A percentile compares a stretch with the other conserved stretches of the same genome.
Conservation (phyloP, 2,888 invertebrate genomes). For the Phortica okadai region DNA sequence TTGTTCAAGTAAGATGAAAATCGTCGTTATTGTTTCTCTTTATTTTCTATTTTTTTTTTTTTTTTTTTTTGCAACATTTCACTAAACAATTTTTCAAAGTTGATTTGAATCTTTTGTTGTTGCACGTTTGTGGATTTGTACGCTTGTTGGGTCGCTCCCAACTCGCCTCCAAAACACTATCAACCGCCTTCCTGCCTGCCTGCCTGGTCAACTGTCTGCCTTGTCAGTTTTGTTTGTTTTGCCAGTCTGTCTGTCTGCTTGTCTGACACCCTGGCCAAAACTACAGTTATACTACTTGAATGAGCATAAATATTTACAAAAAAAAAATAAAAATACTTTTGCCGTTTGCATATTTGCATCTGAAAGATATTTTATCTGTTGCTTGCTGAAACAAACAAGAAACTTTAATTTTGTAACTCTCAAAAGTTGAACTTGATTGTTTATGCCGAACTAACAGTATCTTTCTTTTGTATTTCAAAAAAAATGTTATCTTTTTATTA, state of each 20-base stretch:
- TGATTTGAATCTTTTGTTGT: constrained; percentile 25
- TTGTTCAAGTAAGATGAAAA: not conserved
- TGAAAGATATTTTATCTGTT: constrained; percentile 9
- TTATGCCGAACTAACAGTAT: not conserved
- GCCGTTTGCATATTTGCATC: constrained; percentile 23
- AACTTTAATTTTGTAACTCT: not conserved
- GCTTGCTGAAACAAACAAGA: not conserved
- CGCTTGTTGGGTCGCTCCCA: not conserved
- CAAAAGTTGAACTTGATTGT: not conserved
- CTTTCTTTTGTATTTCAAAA: not conserved
- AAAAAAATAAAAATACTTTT: not conserved
- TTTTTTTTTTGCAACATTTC: not conserved
- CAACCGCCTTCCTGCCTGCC: not conserved
- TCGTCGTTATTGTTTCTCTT: not conserved
- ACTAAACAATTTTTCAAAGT: constrained; percentile 21
- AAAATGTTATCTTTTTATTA: too few relatives aligned
- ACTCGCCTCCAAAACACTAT: not conserved
- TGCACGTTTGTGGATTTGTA: not conserved
- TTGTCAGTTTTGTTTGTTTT: not conserved
- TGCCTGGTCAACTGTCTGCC: not conserved
- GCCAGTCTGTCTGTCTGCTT: not conserved
- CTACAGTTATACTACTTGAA: constrained; percentile 11
- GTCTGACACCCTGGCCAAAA: not conserved
- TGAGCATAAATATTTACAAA: constrained; percentile 23
- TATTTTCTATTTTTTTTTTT: not conserved